Base-by-base conservation (phyloP, 2,113 vertebrate genomes). In the Pyrgilauda ruficollis region DNA sequence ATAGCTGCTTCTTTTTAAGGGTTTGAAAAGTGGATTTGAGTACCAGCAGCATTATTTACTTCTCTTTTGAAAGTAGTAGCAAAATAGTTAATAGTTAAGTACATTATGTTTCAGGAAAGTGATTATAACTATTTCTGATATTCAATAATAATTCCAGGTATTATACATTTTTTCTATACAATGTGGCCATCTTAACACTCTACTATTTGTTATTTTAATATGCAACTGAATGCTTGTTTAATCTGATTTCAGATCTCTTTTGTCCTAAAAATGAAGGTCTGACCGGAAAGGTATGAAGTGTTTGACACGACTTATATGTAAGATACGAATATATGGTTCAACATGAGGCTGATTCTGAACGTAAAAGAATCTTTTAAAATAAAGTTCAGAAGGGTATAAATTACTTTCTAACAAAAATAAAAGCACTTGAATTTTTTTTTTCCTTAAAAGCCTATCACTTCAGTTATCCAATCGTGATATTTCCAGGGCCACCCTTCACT, bases 401-500 rank as follows among this genome's bases (percentile, higher is more conserved):
- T 56, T 47, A 64, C 16, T 75, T 87, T 14, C 43, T 41, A 84
- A 6, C 17, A 69, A 76, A 74, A 73, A 23, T 23, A 24, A 66
- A 70, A 46, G 4, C 5, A 8, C 15, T 43, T 46, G 1, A 11
- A 8, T 9, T 2, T 39, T 74, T 39, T 74, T 67, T 72, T 79
- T 24, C 15, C 6, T 68, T 59, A 47, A 52, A 68, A 68, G 8
- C 13, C 24, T 27, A 11, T 89, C 52, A 22, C 30, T 87, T 64
- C n/a, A 5, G 18, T 49, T 92, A 73, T 58, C 20, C 37, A 52
- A 2, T 3, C 5, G 0, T 44, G 58, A 0, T 46, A 68, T 56
- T 96, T 82, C 18, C 27, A 41, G 16, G 53, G 4, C 18, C 24
- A 37, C 15, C 17, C 10, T 85, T 89, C 41, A 31, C 4, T 22